A percentile compares a stretch with the other conserved stretches of the same genome.
These are phyloP conservation scores for Falcunculus frontatus DNA, from an alignment of 2,113 vertebrate genomes.

Conservation along the genomic window DNA sequence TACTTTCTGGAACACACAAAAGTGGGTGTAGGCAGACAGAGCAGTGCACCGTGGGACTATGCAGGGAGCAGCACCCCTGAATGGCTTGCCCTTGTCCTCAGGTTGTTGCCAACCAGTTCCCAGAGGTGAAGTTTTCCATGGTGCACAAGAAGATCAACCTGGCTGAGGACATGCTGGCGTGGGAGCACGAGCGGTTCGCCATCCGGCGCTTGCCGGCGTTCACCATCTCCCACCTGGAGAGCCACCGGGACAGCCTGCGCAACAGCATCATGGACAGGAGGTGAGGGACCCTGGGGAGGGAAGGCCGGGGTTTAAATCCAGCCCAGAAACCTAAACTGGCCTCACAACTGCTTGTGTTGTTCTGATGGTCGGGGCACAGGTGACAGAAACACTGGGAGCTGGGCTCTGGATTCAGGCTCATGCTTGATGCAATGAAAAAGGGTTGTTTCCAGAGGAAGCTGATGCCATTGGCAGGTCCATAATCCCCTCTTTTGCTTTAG, in stretches of 20 bases:
- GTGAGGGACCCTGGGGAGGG: conserved; percentile 66
- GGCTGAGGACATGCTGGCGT: conserved; percentile 93
- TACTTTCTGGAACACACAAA: not conserved
- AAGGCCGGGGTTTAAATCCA: not conserved
- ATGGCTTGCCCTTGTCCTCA: conserved; percentile 24
- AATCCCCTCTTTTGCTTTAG: conserved; percentile 53
- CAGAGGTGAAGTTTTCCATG: conserved; percentile 94
- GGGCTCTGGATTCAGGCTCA: not conserved
- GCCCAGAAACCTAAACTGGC: not conserved
- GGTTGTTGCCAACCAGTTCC: conserved; percentile 85
- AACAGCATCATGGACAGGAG: conserved; percentile 96
- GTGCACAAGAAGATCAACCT: conserved; percentile 99
- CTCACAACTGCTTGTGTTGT: not conserved
- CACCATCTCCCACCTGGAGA: conserved; percentile 92
- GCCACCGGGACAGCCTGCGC: conserved; percentile 86
- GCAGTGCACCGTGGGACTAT: not conserved
- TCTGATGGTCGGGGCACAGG: not conserved
- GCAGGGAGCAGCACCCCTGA: not conserved
- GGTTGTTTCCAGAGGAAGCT: not conserved
- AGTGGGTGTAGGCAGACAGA: not conserved
- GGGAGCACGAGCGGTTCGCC: conserved; percentile 97
- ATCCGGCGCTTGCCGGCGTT: conserved; percentile 94
- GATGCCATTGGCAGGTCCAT: not conserved
- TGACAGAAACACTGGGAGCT: accelerated
- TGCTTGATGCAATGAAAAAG: not conserved